Conservation (phyloP, 1,140 invertebrate species). For the Drosophila sturtevanti region DNA sequence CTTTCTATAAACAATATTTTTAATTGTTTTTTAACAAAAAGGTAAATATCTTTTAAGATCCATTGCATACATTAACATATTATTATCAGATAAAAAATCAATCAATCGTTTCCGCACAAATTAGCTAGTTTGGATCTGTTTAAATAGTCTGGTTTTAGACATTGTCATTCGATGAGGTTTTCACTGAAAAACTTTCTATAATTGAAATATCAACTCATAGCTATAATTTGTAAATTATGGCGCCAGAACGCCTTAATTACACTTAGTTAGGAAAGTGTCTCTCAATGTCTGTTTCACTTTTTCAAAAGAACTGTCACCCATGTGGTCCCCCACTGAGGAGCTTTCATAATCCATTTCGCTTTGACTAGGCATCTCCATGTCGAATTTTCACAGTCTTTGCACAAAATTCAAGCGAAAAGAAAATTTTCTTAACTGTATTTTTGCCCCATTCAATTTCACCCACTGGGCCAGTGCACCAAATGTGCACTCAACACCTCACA, state of each 20-base stretch:
- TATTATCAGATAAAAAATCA: too few relatives aligned
- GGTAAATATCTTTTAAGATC: too few relatives aligned
- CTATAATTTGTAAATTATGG: not conserved
- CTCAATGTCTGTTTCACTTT: slow-evolving; percentile 16
- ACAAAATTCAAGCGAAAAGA: slow-evolving; percentile 68
- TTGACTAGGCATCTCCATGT: slow-evolving; percentile 16
- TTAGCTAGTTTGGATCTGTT: too few relatives aligned
- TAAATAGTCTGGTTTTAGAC: too few relatives aligned
- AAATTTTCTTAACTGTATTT: slow-evolving; percentile 62
- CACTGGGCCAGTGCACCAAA: slow-evolving; percentile 78
- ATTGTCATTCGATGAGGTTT: not conserved
- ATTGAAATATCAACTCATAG: not conserved
- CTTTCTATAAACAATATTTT: too few relatives aligned
- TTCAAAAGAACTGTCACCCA: slow-evolving; percentile 20
- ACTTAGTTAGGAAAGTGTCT: slow-evolving; percentile 32
- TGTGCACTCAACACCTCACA: slow-evolving; percentile 61
- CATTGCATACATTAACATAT: too few relatives aligned
- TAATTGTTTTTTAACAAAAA: too few relatives aligned
- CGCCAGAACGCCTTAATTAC: not conserved
- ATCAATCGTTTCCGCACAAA: too few relatives aligned
- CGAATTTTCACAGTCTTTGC: slow-evolving; percentile 61
- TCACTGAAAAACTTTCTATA: not conserved
- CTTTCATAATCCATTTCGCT: slow-evolving; percentile 34
- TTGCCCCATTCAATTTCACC: slow-evolving; percentile 78
- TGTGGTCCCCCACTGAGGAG: not conserved